Conservation (phyloP, 2,888 invertebrate species). For the Pedicia rivosa region DNA sequence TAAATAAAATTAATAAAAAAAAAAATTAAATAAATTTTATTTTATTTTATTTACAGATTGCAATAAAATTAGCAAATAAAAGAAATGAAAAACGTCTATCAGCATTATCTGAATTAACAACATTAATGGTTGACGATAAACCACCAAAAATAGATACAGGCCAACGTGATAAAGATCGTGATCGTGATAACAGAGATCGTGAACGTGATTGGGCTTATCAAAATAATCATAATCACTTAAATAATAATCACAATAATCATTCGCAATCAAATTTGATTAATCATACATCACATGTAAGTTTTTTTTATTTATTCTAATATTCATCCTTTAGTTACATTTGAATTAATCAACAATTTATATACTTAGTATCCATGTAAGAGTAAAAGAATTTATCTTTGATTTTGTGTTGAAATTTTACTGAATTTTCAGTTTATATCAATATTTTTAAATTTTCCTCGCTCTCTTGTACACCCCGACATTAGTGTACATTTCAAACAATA, state of each 20-base stretch:
- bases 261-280: slow-evolving; percentile 9
- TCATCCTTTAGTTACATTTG: no score
- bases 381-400: no score
- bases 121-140: slow-evolving; percentile 38
- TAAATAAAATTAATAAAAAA: no score
- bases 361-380: no score
- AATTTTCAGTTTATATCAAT: no score
- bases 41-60: slow-evolving; percentile 29
- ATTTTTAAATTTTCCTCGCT: no score
- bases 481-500: no score
- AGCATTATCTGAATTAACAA: slow-evolving; percentile 31
- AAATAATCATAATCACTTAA: slow-evolving; percentile 11
- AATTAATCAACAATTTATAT: no score
- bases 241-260: slow-evolving; percentile 11
- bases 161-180: slow-evolving; percentile 34
- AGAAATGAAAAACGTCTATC: slow-evolving; percentile 39
- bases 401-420: no score
- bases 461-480: no score
- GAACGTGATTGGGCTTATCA: slow-evolving; percentile 18
- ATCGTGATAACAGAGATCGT: slow-evolving; percentile 17
- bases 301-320: neutral
- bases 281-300: slow-evolving; percentile 16
- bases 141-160: slow-evolving; percentile 38
- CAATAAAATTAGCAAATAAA: slow-evolving; percentile 40
- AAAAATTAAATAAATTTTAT: slow-evolving; percentile 6